These are phyloP conservation scores for Propsilocerus akamusi DNA, from an alignment of 1,140 invertebrate genomes.

Conservation along the genomic window DNA sequence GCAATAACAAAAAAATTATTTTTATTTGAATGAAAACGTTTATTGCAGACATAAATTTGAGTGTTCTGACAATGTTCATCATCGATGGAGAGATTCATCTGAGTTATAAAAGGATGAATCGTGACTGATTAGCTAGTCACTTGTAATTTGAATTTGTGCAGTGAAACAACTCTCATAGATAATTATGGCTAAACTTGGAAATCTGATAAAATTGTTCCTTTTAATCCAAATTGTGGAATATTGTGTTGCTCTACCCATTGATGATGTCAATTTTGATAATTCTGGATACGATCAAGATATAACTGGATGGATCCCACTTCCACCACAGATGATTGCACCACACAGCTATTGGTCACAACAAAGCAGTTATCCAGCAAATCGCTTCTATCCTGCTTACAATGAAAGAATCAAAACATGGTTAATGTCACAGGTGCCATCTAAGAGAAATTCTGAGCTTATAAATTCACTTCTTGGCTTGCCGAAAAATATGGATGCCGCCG, in stretches of 20 bases:
- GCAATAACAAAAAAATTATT: too few relatives aligned
- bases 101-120: too few relatives aligned
- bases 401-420: background rate
- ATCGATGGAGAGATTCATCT: too few relatives aligned
- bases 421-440: background rate
- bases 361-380: background rate
- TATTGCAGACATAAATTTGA: too few relatives aligned
- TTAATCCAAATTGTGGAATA: background rate
- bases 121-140: too few relatives aligned
- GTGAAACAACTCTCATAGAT: too few relatives aligned
- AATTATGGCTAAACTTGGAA: background rate
- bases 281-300: background rate
- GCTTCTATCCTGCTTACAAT: background rate
- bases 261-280: background rate
- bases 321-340: background rate
- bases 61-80: too few relatives aligned
- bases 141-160: too few relatives aligned
- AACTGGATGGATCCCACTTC: background rate
- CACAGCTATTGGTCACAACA: background rate
- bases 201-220: background rate
- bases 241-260: background rate
- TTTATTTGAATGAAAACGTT: too few relatives aligned
- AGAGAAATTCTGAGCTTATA: background rate
- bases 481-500: background rate
- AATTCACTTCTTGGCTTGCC: background rate